phyloP scores from a whole-genome alignment of 2,888 invertebrate genomes.

The Unio pictorum region DNA sequence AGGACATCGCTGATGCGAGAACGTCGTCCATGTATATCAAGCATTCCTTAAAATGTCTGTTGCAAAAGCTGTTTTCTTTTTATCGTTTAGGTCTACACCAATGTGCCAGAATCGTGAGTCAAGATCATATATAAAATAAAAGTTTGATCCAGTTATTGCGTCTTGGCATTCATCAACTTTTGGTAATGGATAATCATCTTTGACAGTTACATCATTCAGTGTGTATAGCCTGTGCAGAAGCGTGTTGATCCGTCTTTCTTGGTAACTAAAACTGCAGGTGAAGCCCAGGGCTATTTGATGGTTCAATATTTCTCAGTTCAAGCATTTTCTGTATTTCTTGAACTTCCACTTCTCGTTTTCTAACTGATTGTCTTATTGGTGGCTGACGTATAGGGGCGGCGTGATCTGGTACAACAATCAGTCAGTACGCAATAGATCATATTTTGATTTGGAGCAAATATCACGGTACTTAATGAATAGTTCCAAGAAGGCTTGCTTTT shows the following conservation, averaged over 20 bases:
- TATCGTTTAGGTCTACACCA: background rate
- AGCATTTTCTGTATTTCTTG: background rate
- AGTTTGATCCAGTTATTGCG: conserved; percentile 4
- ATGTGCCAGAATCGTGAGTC: conserved; percentile 3
- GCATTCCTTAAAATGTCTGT: background rate
- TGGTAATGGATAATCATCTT: conserved; percentile 1
- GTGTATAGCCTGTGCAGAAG: background rate
- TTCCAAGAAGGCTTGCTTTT: no score
- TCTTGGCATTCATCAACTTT: conserved; percentile 4
- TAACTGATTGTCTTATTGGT: no score
- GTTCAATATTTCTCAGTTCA: conserved; percentile 1
- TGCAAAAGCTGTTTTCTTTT: background rate
- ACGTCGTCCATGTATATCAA: conserved; percentile 8
- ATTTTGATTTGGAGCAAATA: no score
- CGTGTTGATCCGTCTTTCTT: conserved; percentile 5
- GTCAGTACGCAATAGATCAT: no score
- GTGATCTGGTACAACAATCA: no score
- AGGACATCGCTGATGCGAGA: no score
- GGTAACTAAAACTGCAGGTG: conserved; percentile 1
- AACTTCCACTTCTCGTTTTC: background rate
- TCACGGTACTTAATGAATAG: no score
- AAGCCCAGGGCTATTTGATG: conserved; percentile 7
- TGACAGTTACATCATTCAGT: conserved; percentile 2
- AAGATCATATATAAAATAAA: conserved; percentile 2
- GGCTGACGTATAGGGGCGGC: no score